Percentiles rank a stretch among this genome's conserved stretches.
Evolutionary conservation across 1,140 invertebrate genomes (phyloP).

Genomic region (Ectropis grisescens): DNA sequence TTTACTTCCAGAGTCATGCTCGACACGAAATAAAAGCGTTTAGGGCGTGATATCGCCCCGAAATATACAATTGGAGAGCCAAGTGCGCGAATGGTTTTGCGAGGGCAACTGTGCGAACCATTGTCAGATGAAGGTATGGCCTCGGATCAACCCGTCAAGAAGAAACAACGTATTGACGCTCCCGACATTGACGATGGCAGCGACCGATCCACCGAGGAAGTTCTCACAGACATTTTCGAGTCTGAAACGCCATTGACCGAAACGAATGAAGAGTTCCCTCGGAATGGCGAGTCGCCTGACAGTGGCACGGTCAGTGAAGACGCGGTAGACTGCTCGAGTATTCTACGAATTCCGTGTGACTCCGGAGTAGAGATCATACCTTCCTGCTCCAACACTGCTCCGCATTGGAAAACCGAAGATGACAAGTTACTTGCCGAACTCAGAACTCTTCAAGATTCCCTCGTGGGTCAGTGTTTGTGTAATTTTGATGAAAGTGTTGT

Average conservation of each 20-base stretch:
- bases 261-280: conserved; percentile 39
- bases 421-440: conserved; percentile 49
- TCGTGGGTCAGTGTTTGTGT: conserved; percentile 83
- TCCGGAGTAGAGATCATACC: conserved; percentile 38
- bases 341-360: conserved; percentile 39
- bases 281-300: conserved; percentile 56
- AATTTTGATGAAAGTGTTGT: conserved; percentile 79
- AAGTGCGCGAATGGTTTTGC: conserved; percentile 31
- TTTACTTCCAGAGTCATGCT: conserved; percentile 49
- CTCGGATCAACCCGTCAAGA: conserved; percentile 82
- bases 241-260: conserved; percentile 41
- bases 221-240: conserved; percentile 52
- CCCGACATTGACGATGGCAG: conserved; percentile 71
- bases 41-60: background rate
- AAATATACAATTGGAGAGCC: too few relatives aligned
- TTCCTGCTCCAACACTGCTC: conserved; percentile 38
- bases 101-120: conserved; percentile 27
- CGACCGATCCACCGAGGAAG: conserved; percentile 58
- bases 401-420: conserved; percentile 42
- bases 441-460: conserved; percentile 71
- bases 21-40: conserved; percentile 12
- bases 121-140: conserved; percentile 67
- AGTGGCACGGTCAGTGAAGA: conserved; percentile 65
- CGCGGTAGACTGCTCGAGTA: conserved; percentile 57
- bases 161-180: conserved; percentile 76